Percentiles rank a stretch among this genome's conserved stretches.
Evolutionary conservation across 2,113 vertebrate species (phyloP).

Genomic region (Propithecus coquereli): DNA sequence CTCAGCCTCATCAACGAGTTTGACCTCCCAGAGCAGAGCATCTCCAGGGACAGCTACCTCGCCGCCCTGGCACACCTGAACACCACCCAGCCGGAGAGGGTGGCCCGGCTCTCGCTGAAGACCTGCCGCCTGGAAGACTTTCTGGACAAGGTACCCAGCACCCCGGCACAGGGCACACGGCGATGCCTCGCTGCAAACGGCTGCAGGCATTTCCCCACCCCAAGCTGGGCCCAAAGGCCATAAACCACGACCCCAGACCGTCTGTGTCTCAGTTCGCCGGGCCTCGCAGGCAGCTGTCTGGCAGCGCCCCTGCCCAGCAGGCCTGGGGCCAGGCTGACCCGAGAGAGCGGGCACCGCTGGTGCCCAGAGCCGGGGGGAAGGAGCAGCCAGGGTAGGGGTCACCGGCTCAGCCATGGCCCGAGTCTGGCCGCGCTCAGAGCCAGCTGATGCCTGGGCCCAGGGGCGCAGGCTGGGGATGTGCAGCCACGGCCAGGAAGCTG

Average conservation of each 20-base stretch:
- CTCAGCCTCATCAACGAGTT: constrained; percentile 87
- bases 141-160: constrained; percentile 87
- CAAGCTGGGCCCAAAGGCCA: not conserved
- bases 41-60: constrained; percentile 84
- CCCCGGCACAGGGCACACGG: too few species aligned
- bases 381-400: not conserved
- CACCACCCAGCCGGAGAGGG: constrained; percentile 58
- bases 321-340: rapidly evolving
- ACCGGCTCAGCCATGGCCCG: rapidly evolving
- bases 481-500: not conserved
- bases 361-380: not conserved
- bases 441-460: rapidly evolving
- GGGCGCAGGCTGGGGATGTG: not conserved
- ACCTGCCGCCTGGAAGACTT: constrained; percentile 86
- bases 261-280: not conserved
- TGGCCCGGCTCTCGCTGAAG: constrained; percentile 80
- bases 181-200: rapidly evolving
- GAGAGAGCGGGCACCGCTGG: rapidly evolving
- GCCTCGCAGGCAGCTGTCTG: rapidly evolving
- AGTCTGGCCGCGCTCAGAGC: rapidly evolving
- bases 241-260: rapidly evolving
- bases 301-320: not conserved
- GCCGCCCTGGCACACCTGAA: constrained; percentile 81
- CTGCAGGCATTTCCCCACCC: not conserved
- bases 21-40: constrained; percentile 85